Evolutionary conservation across 2,888 invertebrate genomes (phyloP).

Genomic region (Drosophila dives): DNA sequence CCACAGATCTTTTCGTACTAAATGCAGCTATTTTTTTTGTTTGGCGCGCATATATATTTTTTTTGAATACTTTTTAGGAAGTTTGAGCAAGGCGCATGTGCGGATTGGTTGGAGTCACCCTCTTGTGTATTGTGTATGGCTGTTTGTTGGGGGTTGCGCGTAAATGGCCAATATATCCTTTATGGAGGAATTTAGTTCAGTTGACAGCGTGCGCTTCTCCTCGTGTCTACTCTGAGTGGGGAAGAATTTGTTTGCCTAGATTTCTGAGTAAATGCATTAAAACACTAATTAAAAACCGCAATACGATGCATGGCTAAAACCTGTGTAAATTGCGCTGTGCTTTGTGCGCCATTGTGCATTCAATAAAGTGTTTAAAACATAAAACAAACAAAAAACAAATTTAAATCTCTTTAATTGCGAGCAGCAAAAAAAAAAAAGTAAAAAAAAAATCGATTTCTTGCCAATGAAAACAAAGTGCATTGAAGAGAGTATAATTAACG

Average conservation of each 20-base stretch:
- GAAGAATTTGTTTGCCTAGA: conserved; percentile 40
- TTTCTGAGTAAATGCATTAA: conserved; percentile 10
- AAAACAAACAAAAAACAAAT: conserved; percentile 5
- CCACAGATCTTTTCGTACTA: conserved; percentile 33
- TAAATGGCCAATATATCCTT: conserved; percentile 53
- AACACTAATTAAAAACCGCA: conserved; percentile 18
- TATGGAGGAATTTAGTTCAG: conserved; percentile 76
- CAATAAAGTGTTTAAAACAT: conserved; percentile 21
- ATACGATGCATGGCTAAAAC: conserved; percentile 15
- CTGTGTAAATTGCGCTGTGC: conserved; percentile 20
- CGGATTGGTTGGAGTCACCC: conserved; percentile 41
- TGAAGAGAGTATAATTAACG: conserved; percentile 37
- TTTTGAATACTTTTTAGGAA: conserved; percentile 26
- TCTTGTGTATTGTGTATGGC: conserved; percentile 11
- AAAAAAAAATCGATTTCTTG: conserved; percentile 74
- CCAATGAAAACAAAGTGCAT: conserved; percentile 74
- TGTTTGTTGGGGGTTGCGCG: conserved; percentile 40
- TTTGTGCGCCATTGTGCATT: conserved; percentile 15
- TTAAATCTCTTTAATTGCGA: conserved; percentile 38
- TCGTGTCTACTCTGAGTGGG: conserved; percentile 58
- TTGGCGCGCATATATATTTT: conserved; percentile 36
- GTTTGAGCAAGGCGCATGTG: conserved; percentile 53
- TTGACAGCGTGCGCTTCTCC: conserved; percentile 73
- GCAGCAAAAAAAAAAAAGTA: conserved; percentile 38
- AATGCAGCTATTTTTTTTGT: neutral